These are phyloP conservation scores for Prionailurus viverrinus DNA, from an alignment of 2,113 vertebrate genomes.

Conservation along the genomic window DNA sequence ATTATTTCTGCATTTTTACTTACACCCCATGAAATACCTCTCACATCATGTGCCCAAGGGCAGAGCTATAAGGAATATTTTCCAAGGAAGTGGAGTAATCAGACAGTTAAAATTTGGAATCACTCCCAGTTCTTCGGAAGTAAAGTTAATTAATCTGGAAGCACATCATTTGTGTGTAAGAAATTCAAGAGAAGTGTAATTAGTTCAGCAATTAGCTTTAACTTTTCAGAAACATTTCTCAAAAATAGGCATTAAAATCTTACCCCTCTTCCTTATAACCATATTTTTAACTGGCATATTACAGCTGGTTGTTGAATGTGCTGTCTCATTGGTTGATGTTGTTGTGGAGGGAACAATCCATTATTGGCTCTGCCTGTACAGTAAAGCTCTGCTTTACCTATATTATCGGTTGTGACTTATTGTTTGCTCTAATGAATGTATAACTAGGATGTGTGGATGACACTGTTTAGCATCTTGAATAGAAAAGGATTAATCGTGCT, in stretches of 20 bases:
- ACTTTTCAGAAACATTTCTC: conserved; percentile 63
- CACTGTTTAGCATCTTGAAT: neutral
- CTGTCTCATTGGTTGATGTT: neutral
- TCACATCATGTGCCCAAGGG: neutral
- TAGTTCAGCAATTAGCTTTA: conserved; percentile 76
- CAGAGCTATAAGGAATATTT: conserved; percentile 47
- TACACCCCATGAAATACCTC: neutral
- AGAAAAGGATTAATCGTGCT: neutral
- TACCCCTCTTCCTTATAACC: neutral
- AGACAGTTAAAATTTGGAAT: conserved; percentile 73
- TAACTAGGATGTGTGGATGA: neutral
- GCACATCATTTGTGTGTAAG: conserved; percentile 54
- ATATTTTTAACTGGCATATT: conserved; percentile 46
- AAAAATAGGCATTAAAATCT: conserved; percentile 56
- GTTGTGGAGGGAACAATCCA: neutral
- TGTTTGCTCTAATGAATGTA: neutral
- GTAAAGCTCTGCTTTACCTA: neutral
- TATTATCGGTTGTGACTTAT: neutral
- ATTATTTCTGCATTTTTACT: conserved; percentile 25
- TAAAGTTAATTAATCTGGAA: conserved; percentile 79
- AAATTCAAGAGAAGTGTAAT: conserved; percentile 72
- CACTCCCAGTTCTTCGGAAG: conserved; percentile 72
- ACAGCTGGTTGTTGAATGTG: conserved; percentile 27
- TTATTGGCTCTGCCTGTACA: neutral
- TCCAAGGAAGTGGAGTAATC: neutral